Base-by-base conservation (phyloP, 2,797 vertebrate species). In the Calcarius lapponicus region DNA sequence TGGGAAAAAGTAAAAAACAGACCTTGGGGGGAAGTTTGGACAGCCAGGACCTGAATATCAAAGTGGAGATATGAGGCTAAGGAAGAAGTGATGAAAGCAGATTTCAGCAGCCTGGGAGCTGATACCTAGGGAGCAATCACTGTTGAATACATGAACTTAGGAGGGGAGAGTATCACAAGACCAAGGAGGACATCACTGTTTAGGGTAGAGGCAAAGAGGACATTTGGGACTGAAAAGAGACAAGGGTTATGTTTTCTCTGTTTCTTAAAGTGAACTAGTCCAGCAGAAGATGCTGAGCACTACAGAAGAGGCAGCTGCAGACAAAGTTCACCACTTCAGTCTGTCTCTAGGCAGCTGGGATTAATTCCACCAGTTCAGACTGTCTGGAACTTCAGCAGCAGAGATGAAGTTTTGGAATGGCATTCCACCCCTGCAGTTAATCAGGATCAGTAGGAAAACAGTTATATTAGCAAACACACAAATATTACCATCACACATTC, bases 361-460 rank as follows among this genome's bases (percentile, higher is more conserved):
- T 83, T 72, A 94, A 91, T 75, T 80, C 69, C 72, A 88, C 25
- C 75, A 86, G 40, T 85, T 74, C 89, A 95, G 79, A 92, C 38
- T 78, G 78, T 62, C 79, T 90, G 76, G 70, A 75, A 79, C 65
- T 83, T 62, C 75, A 62, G 57, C 60, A 86, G 72, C 75, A 86
- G 51, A 88, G 82, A 51, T 47, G 69, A 87, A 43, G 62, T 48
- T 92, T 79, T 75, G 81, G 53, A 91, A 67, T 20, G 76, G 26
- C 54, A 60, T n/a, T 81, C 90, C 83, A 84, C 58, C 58, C 82
- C 92, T 92, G 87, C 60, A 80, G 53, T 56, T 81, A 58, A 76
- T 56, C 3, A 1, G 71, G 83, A 90, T 61, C 64, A 84, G 80
- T 7, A 64, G 57, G 60, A 93, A 79, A 87, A 79, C 31, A 78